A percentile compares a stretch with the other conserved stretches of the same genome.
These are phyloP conservation scores for Cantharis lateralis DNA, from an alignment of 2,888 invertebrate species.

Conservation along the genomic window DNA sequence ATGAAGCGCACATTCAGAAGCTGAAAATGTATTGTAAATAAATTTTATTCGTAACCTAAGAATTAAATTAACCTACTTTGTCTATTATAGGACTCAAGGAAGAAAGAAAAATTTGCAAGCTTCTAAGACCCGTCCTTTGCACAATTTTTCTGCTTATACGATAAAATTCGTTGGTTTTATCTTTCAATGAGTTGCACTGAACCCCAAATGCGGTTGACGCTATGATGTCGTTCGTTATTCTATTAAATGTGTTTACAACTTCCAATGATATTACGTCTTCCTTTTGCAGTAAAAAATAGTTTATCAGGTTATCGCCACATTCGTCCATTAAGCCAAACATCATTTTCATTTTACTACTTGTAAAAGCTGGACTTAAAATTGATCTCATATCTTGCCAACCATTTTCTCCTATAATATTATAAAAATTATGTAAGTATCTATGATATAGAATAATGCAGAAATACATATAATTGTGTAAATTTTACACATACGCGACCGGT, in stretches of 20 bases:
- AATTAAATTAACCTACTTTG: neutral
- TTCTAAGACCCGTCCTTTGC: no score
- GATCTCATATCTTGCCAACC: slow-evolving; percentile 35
- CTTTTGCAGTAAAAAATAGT: neutral
- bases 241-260: no score
- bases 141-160: neutral
- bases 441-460: no score
- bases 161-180: slow-evolving; percentile 3
- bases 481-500: no score
- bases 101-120: no score
- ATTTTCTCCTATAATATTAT: no score
- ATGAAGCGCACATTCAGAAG: no score
- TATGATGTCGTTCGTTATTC: neutral
- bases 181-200: neutral
- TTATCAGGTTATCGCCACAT: neutral
- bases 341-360: slow-evolving; percentile 49
- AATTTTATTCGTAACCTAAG: no score
- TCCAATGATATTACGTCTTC: no score
- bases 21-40: no score
- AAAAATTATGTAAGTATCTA: no score
- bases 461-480: no score
- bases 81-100: neutral
- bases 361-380: slow-evolving; percentile 48
- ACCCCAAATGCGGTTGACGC: slow-evolving; percentile 4
- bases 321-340: slow-evolving; percentile 43